Evolutionary conservation across 2,797 vertebrate genomes (phyloP), one percentile per base, ranked within the genome.

Genomic region (Lagocephalus sceleratus): DNA sequence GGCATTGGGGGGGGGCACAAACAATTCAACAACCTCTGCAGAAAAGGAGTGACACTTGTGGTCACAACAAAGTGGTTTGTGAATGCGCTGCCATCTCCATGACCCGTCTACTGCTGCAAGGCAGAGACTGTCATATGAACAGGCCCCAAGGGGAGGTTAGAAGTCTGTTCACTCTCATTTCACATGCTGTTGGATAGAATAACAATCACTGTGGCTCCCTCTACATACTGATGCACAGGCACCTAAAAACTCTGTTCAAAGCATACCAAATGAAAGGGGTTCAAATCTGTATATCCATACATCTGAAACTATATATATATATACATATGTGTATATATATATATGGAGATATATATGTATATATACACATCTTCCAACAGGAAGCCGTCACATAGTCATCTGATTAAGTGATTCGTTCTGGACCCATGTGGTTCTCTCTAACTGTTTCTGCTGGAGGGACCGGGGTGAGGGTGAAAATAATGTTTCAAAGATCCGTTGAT

Each of bases 331-430:
- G 65, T 29, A 10, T 29, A 10, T 29, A 29, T 29, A 2, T 10
- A 29, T 9, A 29, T 26, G 9, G 3, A 54, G 65, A 10, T 29
- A 10, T 29, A 29, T 29, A 2, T 10, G 11, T 9, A 29, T 26
- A 26, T 5, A 26, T 5, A 26, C 9, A 10, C 54, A 63, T 57
- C 56, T 50, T 70, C 67, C 60, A 39, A 56, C 56, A 57, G 71
- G 75, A 60, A 57, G 12, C 61, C 63, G 65, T 78, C 62, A 73
- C 66, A 73, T 66, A 53, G n/a, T 59, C 46, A 58, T 21, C 68
- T 67, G 68, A 71, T 76, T 73, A 10, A 29, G 26, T 78, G 68
- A 84, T 77, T 79, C 54, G 75, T 73, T 67, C 50, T 51, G 19
- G 51, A 25, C 66, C 47, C 25, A 60, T 51, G 5, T 62, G 54